Conservation (phyloP, 2,888 invertebrate species). For the Halictus ligatus region DNA sequence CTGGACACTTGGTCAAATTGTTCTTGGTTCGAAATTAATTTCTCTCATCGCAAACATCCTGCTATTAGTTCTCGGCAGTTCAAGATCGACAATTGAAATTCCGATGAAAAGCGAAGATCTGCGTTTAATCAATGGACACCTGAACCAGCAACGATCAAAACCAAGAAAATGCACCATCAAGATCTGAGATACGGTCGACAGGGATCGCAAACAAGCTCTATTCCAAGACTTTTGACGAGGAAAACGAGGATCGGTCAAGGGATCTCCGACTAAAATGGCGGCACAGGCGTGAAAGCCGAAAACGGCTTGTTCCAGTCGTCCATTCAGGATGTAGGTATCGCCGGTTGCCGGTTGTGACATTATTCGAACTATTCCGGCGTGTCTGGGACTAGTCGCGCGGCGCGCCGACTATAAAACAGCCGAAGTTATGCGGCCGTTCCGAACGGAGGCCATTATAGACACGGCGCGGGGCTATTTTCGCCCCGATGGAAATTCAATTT, state of each 20-base stretch:
- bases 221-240: background rate
- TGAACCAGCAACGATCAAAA: background rate
- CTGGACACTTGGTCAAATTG: background rate
- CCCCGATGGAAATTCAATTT: conserved; percentile 47
- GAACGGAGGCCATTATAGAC: conserved; percentile 27
- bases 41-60: background rate
- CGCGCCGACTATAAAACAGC: conserved; percentile 33
- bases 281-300: background rate
- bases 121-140: no score
- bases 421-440: conserved; percentile 34
- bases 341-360: conserved; percentile 19
- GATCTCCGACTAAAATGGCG: background rate
- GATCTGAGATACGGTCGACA: background rate
- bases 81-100: background rate
- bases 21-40: background rate
- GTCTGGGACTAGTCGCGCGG: conserved; percentile 26
- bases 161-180: background rate
- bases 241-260: background rate
- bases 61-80: background rate
- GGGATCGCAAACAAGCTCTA: background rate
- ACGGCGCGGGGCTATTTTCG: conserved; percentile 44
- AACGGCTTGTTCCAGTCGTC: background rate
- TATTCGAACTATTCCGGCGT: conserved; percentile 22
- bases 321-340: conserved; percentile 4
- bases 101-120: background rate